Conservation (phyloP, 35 echinoderm and acorn worm genomes). For the Holothuria glaberrima region DNA sequence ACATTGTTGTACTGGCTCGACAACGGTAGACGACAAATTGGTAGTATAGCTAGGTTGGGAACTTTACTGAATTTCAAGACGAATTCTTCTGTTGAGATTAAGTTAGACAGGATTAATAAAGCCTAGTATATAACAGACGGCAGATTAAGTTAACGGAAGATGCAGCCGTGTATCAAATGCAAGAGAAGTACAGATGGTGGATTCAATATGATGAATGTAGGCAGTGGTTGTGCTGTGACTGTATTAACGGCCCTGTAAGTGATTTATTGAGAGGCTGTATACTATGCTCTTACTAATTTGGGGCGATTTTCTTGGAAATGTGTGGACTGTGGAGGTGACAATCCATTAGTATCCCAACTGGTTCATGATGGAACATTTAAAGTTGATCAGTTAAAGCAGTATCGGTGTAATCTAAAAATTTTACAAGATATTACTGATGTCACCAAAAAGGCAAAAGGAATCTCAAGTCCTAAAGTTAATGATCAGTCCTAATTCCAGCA, state of each 20-base stretch:
- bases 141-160: background rate
- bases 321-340: background rate
- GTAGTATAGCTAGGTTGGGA: background rate
- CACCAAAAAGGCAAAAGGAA: no score
- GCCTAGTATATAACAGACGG: background rate
- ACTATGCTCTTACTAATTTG: background rate
- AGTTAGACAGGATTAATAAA: background rate
- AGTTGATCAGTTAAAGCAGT: background rate
- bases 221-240: no score
- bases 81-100: no score
- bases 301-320: background rate
- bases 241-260: no score
- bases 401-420: background rate
- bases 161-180: slow-evolving; percentile 6
- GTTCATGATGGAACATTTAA: background rate
- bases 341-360: no score
- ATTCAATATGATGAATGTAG: background rate
- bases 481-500: no score
- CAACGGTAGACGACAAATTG: slow-evolving; percentile 12
- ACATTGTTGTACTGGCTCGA: no score
- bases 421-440: no score
- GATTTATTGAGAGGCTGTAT: background rate
- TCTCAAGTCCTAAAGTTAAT: no score
- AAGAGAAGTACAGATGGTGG: no score
- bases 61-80: background rate